Percentiles rank a stretch among this genome's conserved stretches.
Evolutionary conservation across 2,797 vertebrate genomes (phyloP).

Genomic region (Xenopus petersii): DNA sequence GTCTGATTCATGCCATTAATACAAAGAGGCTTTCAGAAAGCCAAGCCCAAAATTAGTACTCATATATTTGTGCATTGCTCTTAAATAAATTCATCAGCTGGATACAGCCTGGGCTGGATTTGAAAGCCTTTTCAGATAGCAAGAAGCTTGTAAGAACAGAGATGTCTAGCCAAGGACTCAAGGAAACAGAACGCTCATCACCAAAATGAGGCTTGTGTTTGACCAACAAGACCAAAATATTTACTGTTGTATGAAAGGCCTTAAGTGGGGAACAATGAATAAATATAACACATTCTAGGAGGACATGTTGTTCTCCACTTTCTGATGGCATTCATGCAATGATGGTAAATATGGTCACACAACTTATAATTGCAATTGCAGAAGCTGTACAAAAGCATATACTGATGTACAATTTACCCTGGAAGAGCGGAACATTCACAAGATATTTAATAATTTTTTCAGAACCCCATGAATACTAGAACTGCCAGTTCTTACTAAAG

Average conservation of each 20-base stretch:
- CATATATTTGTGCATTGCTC: conserved; percentile 61
- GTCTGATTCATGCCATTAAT: conserved; percentile 60
- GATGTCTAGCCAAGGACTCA: conserved; percentile 61
- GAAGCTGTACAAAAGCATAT: background rate
- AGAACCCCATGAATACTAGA: too few species aligned
- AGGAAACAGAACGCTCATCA: conserved; percentile 61
- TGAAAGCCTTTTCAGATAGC: conserved; percentile 61
- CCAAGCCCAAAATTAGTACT: conserved; percentile 54
- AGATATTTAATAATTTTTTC: background rate
- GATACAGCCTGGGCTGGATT: conserved; percentile 51
- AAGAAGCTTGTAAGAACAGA: conserved; percentile 58
- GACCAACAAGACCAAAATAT: conserved; percentile 57
- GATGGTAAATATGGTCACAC: conserved; percentile 11
- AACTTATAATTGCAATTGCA: background rate
- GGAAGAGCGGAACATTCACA: background rate
- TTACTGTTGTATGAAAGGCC: conserved; percentile 51
- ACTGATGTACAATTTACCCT: too few species aligned
- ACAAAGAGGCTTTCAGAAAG: conserved; percentile 64
- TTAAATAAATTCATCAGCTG: conserved; percentile 57
- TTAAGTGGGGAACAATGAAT: conserved; percentile 47
- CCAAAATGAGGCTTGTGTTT: conserved; percentile 59
- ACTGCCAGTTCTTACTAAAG: too few species aligned
- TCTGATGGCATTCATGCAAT: conserved; percentile 10
- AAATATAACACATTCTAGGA: conserved; percentile 52
- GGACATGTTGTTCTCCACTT: conserved; percentile 28